Evolutionary conservation across 2,797 vertebrate genomes (phyloP).

Genomic region (Takifugu ocellatus): DNA sequence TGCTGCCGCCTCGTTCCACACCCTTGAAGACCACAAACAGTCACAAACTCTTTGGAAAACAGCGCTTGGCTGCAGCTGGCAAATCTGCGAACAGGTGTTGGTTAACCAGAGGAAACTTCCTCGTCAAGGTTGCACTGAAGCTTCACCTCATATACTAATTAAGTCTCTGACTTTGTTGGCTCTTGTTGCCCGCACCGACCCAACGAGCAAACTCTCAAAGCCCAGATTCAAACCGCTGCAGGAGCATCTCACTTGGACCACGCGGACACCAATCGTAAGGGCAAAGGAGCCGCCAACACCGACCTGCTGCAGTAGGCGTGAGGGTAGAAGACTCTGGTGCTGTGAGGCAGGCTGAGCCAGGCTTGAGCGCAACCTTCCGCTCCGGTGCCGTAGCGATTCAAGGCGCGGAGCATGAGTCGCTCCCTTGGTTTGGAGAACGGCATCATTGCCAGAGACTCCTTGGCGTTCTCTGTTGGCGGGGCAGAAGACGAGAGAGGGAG

Average conservation of each 20-base stretch:
- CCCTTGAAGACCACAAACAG: not conserved
- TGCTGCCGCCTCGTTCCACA: conserved; percentile 85
- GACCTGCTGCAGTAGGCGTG: conserved; percentile 92
- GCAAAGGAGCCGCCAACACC: no score
- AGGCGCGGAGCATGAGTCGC: conserved; percentile 84
- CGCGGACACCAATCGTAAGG: no score
- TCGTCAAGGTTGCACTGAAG: no score
- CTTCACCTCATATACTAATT: no score
- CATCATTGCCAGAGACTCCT: conserved; percentile 85
- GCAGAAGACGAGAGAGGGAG: not conserved
- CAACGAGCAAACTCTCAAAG: no score
- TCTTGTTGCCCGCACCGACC: no score
- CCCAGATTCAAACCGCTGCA: no score
- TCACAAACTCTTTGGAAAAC: not conserved
- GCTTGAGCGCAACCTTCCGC: conserved; percentile 82
- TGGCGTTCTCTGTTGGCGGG: conserved; percentile 84
- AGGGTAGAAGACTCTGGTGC: conserved; percentile 88
- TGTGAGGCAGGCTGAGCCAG: conserved; percentile 93
- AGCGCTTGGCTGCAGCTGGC: no score
- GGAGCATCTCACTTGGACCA: no score
- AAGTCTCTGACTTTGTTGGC: no score
- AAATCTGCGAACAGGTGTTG: no score
- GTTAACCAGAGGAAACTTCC: no score
- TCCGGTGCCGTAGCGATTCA: conserved; percentile 86
- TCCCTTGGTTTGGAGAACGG: conserved; percentile 88